Evolutionary conservation across 1,140 invertebrate genomes (phyloP).

Genomic region (Venturia canescens): DNA sequence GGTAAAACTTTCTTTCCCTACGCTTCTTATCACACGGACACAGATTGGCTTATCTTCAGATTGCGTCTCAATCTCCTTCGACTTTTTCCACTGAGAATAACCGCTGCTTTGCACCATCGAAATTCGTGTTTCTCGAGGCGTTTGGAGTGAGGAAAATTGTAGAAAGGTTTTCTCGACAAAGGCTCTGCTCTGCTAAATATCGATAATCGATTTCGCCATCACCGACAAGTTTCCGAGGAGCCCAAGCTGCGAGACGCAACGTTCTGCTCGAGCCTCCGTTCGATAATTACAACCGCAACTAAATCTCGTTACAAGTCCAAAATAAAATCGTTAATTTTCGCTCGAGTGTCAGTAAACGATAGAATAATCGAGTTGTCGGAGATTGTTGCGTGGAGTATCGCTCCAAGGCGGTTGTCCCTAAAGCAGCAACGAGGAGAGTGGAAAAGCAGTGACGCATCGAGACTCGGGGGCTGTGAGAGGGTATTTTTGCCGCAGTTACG

Average conservation of each 20-base stretch:
- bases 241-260: no score
- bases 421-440: background rate
- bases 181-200: no score
- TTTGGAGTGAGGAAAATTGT: background rate
- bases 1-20: background rate
- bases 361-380: background rate
- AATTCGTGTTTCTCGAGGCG: background rate
- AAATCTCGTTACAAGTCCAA: no score
- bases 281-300: no score
- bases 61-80: background rate
- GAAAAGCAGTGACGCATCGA: background rate
- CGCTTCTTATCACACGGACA: background rate
- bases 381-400: background rate
- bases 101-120: background rate
- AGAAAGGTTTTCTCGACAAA: no score
- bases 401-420: background rate
- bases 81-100: background rate
- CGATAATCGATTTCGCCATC: no score
- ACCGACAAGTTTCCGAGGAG: no score
- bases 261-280: no score
- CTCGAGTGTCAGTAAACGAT: no score
- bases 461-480: background rate
- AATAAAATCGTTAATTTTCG: no score
- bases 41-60: background rate
- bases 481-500: conserved; percentile 11